Evolutionary conservation across 2,888 invertebrate species (phyloP).

Genomic region (Chirona hameri): DNA sequence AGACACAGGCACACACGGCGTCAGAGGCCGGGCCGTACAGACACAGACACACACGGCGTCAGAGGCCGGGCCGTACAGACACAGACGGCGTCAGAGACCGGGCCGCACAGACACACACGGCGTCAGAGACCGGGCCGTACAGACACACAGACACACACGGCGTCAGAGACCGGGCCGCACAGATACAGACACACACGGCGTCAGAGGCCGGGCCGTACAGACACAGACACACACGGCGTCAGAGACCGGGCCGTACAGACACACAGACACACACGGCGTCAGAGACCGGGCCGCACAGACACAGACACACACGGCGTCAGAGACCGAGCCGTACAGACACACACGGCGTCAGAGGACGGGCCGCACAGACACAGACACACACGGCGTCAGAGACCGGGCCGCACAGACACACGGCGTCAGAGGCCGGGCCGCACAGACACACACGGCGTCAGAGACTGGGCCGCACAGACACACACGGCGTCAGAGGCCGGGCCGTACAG

Average conservation of each 20-base stretch:
- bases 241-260: not conserved
- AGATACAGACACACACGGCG: not conserved
- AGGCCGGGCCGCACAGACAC: too few species aligned
- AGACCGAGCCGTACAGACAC: not conserved
- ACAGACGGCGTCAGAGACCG: too few species aligned
- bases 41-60: not conserved
- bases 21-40: not conserved
- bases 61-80: not conserved
- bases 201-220: not conserved
- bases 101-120: not conserved
- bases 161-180: not conserved
- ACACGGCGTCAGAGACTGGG: too few species aligned
- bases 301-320: too few species aligned
- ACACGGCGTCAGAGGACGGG: not conserved
- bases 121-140: not conserved
- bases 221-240: too few species aligned
- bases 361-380: too few species aligned
- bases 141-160: too few species aligned
- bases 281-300: not conserved
- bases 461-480: not conserved
- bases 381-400: too few species aligned
- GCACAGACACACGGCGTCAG: not conserved
- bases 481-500: not conserved
- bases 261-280: not conserved
- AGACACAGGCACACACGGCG: too few species aligned